Conservation (phyloP, 2,888 invertebrate species). For the Tortricodes alternella region DNA sequence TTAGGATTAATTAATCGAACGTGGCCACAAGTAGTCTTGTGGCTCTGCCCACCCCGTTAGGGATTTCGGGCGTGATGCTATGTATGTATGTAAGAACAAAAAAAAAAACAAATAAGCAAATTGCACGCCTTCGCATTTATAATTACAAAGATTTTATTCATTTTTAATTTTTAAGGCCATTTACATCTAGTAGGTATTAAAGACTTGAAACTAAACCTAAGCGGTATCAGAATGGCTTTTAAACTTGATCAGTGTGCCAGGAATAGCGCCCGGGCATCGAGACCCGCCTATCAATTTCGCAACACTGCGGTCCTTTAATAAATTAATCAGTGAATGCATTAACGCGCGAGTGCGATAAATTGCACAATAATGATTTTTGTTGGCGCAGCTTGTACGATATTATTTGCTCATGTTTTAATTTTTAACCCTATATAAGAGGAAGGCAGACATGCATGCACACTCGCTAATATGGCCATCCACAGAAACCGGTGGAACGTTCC, state of each 20-base stretch:
- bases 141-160: no score
- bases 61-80: no score
- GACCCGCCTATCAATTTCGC: conserved; percentile 52
- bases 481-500: no score
- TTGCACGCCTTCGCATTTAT: no score
- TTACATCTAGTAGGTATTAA: background rate
- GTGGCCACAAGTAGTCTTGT: no score
- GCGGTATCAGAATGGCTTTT: background rate
- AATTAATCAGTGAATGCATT: conserved; percentile 69
- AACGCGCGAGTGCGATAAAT: conserved; percentile 63
- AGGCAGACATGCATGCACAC: no score
- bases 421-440: conserved; percentile 31
- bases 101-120: no score
- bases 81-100: no score
- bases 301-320: conserved; percentile 63
- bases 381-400: conserved; percentile 56
- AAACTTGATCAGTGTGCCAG: background rate
- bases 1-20: no score
- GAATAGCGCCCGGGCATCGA: conserved; percentile 12
- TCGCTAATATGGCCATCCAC: no score
- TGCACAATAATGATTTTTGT: conserved; percentile 63
- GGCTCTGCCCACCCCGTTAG: no score
- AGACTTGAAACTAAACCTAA: background rate
- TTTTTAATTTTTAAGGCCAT: no score
- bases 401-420: conserved; percentile 46